phyloP scores from a whole-genome alignment of 2,888 invertebrate species.

The Lochmaea capreae region DNA sequence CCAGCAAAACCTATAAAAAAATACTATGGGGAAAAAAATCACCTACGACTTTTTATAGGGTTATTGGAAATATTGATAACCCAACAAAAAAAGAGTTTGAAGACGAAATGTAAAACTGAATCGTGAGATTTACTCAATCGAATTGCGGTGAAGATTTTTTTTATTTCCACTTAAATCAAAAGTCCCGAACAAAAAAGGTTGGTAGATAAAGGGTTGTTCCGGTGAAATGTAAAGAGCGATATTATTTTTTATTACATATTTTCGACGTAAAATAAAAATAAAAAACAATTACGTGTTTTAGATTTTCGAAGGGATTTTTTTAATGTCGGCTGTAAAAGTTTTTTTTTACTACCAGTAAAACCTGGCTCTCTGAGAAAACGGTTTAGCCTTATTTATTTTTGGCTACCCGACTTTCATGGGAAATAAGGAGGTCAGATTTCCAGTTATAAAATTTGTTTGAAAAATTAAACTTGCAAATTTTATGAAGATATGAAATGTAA shows the following conservation, averaged over 20 bases:
- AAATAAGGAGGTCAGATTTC: too few species aligned
- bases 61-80: slow-evolving; percentile 11
- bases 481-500: too few species aligned
- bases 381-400: neutral
- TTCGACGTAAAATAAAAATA: too few species aligned
- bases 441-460: too few species aligned
- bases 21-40: neutral
- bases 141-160: slow-evolving; percentile 7
- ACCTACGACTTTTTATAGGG: slow-evolving; percentile 25
- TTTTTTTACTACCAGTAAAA: neutral
- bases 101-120: neutral
- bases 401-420: too few species aligned
- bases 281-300: neutral
- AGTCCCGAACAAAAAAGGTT: neutral
- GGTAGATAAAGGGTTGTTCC: slow-evolving; percentile 5
- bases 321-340: neutral
- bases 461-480: too few species aligned
- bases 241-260: neutral
- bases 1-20: slow-evolving; percentile 5
- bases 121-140: slow-evolving; percentile 3
- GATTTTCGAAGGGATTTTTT: neutral
- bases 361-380: neutral
- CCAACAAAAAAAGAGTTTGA: slow-evolving; percentile 20
- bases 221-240: neutral
- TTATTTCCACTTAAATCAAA: slow-evolving; percentile 5